Evolutionary conservation across 2,797 vertebrate species (phyloP).

Genomic region (Kryptopterus vitreolus): DNA sequence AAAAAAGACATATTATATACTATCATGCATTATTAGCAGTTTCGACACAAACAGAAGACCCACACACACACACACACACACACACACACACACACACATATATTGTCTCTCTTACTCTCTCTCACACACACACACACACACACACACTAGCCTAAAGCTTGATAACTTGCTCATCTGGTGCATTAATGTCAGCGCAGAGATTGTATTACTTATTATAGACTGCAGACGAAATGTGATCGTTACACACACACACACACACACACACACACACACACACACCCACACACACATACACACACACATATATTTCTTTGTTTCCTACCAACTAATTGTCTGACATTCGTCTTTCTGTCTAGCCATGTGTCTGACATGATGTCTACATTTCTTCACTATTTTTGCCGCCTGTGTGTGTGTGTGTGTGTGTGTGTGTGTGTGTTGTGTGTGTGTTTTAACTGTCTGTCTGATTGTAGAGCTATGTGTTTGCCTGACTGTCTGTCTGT

Average conservation of each 20-base stretch:
- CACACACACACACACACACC: not conserved
- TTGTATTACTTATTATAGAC: slow-evolving; percentile 2
- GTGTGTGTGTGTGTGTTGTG: too few relatives aligned
- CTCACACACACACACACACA: not conserved
- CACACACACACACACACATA: too few relatives aligned
- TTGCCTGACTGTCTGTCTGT: not conserved
- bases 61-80: not conserved
- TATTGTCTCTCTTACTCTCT: too few relatives aligned
- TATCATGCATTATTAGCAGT: not conserved
- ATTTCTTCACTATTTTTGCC: too few relatives aligned
- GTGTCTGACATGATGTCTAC: too few relatives aligned
- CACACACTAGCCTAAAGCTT: not conserved
- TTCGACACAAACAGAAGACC: not conserved
- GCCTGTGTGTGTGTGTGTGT: too few relatives aligned
- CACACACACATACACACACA: slow-evolving; percentile 8
- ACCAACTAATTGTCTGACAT: not conserved
- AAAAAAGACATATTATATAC: not conserved
- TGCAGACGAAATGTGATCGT: not conserved
- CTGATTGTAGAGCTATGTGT: not conserved
- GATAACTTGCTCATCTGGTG: slow-evolving; percentile 3
- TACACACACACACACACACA: not conserved
- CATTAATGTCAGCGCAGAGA: not conserved
- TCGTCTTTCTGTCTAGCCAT: not conserved
- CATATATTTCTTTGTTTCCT: not conserved
- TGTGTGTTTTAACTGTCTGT: not conserved